Conservation (phyloP, 2,113 vertebrate species). For the Chaenocephalus aceratus region DNA sequence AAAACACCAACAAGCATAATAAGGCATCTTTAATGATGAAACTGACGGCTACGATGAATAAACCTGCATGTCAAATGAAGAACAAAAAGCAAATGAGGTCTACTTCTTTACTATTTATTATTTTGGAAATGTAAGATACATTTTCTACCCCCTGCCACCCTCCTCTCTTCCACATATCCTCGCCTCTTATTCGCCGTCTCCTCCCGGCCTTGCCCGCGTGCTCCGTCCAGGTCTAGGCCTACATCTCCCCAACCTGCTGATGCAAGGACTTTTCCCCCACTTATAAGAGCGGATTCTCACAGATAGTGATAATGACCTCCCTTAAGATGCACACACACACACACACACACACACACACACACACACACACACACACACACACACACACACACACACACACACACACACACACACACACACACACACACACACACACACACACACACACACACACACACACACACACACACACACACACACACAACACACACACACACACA, state of each 20-base stretch:
- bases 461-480: slow-evolving; percentile 25
- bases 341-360: slow-evolving; percentile 11
- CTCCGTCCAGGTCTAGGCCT: slow-evolving; percentile 26
- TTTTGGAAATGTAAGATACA: slow-evolving; percentile 15
- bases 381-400: neutral
- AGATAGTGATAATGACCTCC: slow-evolving; percentile 80
- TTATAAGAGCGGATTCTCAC: slow-evolving; percentile 58
- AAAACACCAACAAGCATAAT: too few relatives aligned
- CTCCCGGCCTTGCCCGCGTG: slow-evolving; percentile 28
- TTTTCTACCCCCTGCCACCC: neutral
- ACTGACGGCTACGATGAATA: neutral
- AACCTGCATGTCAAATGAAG: slow-evolving; percentile 3
- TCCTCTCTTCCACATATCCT: neutral
- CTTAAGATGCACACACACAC: slow-evolving; percentile 64
- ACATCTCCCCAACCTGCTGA: slow-evolving; percentile 52
- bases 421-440: neutral
- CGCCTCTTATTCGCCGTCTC: slow-evolving; percentile 21
- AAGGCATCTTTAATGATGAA: slow-evolving; percentile 13
- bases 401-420: slow-evolving; percentile 15
- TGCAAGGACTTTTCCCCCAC: slow-evolving; percentile 55
- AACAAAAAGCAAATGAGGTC: too few relatives aligned
- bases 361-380: slow-evolving; percentile 19
- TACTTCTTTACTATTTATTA: slow-evolving; percentile 11
- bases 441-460: slow-evolving; percentile 8
- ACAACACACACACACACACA: slow-evolving; percentile 20